phyloP scores from a whole-genome alignment of 2,113 vertebrate species.

The Stegastes partitus region DNA sequence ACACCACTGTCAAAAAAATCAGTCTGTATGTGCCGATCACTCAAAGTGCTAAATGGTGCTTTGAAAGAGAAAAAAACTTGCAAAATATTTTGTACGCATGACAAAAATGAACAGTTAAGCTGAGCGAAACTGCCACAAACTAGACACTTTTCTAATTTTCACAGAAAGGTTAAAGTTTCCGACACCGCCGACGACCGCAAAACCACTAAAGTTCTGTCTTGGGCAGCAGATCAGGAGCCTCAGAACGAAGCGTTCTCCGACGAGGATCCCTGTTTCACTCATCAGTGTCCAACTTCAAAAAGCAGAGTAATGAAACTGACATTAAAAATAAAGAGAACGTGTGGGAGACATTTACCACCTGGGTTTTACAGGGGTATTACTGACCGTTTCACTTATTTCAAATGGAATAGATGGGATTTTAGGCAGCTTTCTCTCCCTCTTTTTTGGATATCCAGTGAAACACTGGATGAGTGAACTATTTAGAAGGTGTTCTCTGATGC shows the following conservation, averaged over 20 bases:
- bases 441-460: background rate
- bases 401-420: background rate
- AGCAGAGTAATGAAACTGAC: background rate
- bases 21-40: too few relatives aligned
- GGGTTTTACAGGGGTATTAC: slow-evolving; percentile 5
- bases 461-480: background rate
- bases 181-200: background rate
- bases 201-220: background rate
- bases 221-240: background rate
- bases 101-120: too few relatives aligned
- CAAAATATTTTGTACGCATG: too few relatives aligned
- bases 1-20: too few relatives aligned
- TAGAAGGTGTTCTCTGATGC: background rate
- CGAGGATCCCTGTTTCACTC: slow-evolving; percentile 1
- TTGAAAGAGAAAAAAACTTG: too few relatives aligned
- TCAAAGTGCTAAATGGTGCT: too few relatives aligned
- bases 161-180: background rate
- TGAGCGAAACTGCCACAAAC: background rate
- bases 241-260: background rate
- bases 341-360: background rate
- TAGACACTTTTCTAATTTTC: background rate
- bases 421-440: background rate
- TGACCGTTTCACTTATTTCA: slow-evolving; percentile 6
- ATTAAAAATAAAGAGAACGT: background rate
- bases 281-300: slow-evolving; percentile 3